Percentiles rank a stretch among this genome's conserved stretches.
Evolutionary conservation across 2,113 vertebrate species (phyloP).

Genomic region (Corythaixoides concolor): DNA sequence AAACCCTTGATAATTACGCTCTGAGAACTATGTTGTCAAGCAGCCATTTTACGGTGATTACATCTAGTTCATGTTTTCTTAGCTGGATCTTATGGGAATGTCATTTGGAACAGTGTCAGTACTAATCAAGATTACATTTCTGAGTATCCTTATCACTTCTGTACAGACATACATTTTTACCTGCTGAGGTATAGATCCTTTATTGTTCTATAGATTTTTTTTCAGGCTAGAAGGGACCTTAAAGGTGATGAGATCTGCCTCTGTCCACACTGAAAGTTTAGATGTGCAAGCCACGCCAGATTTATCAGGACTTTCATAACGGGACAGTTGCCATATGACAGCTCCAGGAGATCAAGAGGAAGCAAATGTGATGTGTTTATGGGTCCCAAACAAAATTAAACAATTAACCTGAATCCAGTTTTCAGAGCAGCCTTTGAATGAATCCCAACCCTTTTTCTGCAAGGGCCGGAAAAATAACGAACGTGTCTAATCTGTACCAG

Average conservation of each 20-base stretch:
- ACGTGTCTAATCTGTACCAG: slow-evolving; percentile 7
- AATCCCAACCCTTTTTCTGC: background rate
- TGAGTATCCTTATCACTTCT: background rate
- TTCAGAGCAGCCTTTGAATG: slow-evolving; percentile 53
- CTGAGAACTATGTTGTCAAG: background rate
- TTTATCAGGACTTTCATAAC: background rate
- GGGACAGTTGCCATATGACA: background rate
- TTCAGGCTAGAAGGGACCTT: background rate
- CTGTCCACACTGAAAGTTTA: background rate
- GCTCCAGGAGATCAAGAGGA: slow-evolving; percentile 38
- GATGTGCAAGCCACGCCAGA: background rate
- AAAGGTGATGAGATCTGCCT: background rate
- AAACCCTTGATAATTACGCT: background rate
- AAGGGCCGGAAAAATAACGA: slow-evolving; percentile 21
- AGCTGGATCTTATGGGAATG: background rate
- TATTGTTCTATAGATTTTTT: background rate
- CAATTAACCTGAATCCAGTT: slow-evolving; percentile 27
- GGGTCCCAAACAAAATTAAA: slow-evolving; percentile 49
- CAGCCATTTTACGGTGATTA: background rate
- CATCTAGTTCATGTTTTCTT: slow-evolving; percentile 21
- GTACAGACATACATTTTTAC: background rate
- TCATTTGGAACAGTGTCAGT: background rate
- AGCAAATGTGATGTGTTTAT: background rate
- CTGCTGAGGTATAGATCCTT: background rate
- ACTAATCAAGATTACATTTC: background rate